phyloP scores from a whole-genome alignment of 2,888 invertebrate genomes.

The Sycophila texana region DNA sequence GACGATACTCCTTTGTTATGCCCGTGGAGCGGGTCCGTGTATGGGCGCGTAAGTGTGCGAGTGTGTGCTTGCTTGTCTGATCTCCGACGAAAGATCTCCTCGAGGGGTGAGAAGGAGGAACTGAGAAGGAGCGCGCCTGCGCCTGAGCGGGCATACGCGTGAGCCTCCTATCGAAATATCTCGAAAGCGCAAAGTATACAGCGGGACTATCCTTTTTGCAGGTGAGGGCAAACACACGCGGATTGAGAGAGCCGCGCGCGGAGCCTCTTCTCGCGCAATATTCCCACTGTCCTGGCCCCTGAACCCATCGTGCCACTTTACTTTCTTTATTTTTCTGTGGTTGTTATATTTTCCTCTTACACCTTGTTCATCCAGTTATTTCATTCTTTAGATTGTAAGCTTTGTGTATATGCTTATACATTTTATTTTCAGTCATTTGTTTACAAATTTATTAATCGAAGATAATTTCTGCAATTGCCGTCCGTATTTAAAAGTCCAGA shows the following conservation, averaged over 20 bases:
- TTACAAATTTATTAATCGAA: background rate
- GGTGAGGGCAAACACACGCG: conserved; percentile 57
- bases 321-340: background rate
- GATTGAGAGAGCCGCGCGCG: background rate
- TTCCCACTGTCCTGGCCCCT: conserved; percentile 31
- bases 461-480: no score
- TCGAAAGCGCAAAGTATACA: conserved; percentile 64
- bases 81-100: conserved; percentile 68
- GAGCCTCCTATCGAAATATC: conserved; percentile 66
- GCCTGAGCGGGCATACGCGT: background rate
- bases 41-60: conserved; percentile 46
- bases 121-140: background rate
- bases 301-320: conserved; percentile 31
- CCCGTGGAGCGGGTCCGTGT: conserved; percentile 49
- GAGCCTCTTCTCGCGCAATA: conserved; percentile 21
- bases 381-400: background rate
- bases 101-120: conserved; percentile 47
- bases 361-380: background rate
- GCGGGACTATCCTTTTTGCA: conserved; percentile 59
- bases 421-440: background rate
- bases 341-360: conserved; percentile 36
- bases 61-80: conserved; percentile 62
- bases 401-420: background rate
- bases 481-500: no score
- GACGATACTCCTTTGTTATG: conserved; percentile 43